A percentile compares a stretch with the other conserved stretches of the same genome.
phyloP scores from a whole-genome alignment of 2,797 vertebrate species.

The Tapirus indicus region DNA sequence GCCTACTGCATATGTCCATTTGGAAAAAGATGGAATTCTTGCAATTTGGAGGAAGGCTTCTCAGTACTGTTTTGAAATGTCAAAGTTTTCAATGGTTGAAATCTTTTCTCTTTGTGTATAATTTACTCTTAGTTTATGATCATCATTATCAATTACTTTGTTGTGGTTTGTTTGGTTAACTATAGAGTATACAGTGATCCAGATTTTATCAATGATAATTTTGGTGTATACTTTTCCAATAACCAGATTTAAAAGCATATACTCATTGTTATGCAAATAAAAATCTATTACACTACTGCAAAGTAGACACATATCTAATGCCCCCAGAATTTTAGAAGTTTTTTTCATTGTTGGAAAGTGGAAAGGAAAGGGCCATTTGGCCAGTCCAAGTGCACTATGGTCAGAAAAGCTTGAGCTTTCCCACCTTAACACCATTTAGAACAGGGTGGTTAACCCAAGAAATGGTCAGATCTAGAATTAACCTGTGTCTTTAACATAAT shows the following conservation, averaged over 20 bases:
- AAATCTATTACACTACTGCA: background rate
- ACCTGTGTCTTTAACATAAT: background rate
- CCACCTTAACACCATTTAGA: background rate
- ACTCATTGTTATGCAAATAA: background rate
- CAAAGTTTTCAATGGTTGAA: background rate
- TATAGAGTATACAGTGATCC: background rate
- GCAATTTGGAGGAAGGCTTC: background rate
- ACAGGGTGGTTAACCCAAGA: background rate
- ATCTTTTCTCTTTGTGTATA: background rate
- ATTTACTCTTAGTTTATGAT: constrained; percentile 17
- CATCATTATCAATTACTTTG: background rate
- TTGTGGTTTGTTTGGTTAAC: background rate
- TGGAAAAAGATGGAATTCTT: background rate
- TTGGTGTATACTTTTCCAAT: background rate
- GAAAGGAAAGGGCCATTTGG: background rate
- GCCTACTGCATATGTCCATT: background rate
- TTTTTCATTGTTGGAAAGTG: background rate
- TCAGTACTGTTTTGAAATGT: background rate
- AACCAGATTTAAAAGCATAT: background rate
- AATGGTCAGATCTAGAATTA: background rate
- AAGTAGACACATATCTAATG: background rate
- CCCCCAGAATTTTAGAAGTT: background rate
- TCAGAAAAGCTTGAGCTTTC: background rate
- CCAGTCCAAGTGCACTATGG: background rate
- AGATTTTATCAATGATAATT: background rate